Percentiles rank a stretch among this genome's conserved stretches.
Conservation (phyloP, 2,797 vertebrate species). For the Halcyon leucocephala region DNA sequence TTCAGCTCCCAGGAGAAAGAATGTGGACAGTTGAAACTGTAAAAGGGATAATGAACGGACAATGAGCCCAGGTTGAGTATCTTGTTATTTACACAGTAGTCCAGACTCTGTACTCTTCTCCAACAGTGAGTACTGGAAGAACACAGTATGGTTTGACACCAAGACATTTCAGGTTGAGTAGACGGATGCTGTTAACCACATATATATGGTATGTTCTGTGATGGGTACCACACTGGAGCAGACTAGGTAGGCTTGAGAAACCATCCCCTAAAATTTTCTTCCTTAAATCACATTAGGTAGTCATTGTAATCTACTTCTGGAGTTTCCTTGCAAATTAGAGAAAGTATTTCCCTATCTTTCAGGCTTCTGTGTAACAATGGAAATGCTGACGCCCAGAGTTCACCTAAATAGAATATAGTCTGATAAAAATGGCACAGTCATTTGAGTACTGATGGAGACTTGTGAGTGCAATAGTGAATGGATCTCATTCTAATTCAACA, state of each 20-base stretch:
- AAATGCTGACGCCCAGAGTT: background rate
- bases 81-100: background rate
- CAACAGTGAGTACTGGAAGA: background rate
- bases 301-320: background rate
- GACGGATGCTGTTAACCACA: background rate
- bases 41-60: background rate
- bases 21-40: background rate
- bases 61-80: background rate
- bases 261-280: background rate
- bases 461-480: background rate
- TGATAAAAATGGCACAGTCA: background rate
- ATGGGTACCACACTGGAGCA: background rate
- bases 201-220: background rate
- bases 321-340: background rate
- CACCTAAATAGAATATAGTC: accelerated
- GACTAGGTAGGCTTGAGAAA: background rate
- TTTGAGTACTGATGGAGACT: background rate
- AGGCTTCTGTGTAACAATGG: background rate
- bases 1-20: background rate
- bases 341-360: background rate
- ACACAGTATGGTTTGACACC: background rate
- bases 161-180: background rate
- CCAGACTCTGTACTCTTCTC: background rate
- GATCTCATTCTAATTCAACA: background rate
- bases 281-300: background rate